Evolutionary conservation across 1,140 invertebrate species (phyloP), one percentile per base, ranked within the genome.

Genomic region (Eumeta japonica): DNA sequence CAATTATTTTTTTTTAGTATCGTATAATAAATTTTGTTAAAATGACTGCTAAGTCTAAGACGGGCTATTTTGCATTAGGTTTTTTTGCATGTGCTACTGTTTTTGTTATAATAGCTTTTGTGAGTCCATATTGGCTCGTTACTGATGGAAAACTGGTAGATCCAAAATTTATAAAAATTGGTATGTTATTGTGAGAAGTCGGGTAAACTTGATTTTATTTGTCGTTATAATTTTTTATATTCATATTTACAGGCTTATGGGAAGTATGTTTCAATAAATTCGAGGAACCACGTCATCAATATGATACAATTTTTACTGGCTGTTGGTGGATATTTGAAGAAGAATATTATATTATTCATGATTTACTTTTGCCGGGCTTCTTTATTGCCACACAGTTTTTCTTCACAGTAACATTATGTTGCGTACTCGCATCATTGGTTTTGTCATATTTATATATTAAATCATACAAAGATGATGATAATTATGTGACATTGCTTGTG

Each of bases 281-380:
- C 61, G 79, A 86, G 67, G 90, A 94, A 55, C 81, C 86, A 7
- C 77, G 81, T 43, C 89, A 92, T 59, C 82, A 86, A 50, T 81
- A 81, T 50, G 91, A 94, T 45, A 85, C 81, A 2, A 71, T 77
- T 34, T 92, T 93, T 52, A 79, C 73, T 18, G 87, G 86, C 0
- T 96, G 92, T 58, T 90, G 90, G 85, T 95, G 91, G 90, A 85
- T 95, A 15, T 91, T 94, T 54, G 88, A 92, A 74, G 90, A 94
- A 66, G 92, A 94, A 76, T 93, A 90, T 56, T 92, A 92, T 53
- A 92, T 93, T 39, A 89, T 92, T 45, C 84, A 89, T 52, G 86
- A 92, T 45, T 83, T 90, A 39, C 70, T 93, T 10, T 58, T 91
- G 46, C 87, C 88, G 24, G 87, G 88, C 28, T 97, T 96, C 77